phyloP scores from a whole-genome alignment of 2,797 vertebrate species.

The Erethizon dorsatum region DNA sequence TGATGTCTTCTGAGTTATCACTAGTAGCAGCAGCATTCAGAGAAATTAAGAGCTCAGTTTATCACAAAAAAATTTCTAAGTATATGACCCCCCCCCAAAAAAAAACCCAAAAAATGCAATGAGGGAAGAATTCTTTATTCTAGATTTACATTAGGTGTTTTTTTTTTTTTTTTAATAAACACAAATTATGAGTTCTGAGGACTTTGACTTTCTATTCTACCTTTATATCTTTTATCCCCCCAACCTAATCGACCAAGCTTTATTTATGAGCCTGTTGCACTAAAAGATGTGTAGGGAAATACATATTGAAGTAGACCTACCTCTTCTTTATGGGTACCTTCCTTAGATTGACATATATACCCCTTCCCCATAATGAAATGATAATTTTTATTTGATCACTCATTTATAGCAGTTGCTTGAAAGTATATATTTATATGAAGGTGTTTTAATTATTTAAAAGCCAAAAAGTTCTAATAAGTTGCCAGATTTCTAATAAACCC shows the following conservation, averaged over 20 bases:
- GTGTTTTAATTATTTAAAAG: conserved; percentile 86
- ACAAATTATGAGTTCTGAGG: conserved; percentile 75
- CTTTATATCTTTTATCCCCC: conserved; percentile 56
- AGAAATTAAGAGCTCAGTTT: conserved; percentile 55
- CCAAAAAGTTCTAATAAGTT: conserved; percentile 86
- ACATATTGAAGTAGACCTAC: conserved; percentile 59
- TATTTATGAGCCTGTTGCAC: conserved; percentile 66
- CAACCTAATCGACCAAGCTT: conserved; percentile 66
- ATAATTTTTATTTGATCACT: conserved; percentile 93
- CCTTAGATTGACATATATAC: conserved; percentile 53
- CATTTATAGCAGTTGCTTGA: conserved; percentile 93
- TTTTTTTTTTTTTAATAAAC: conserved; percentile 26
- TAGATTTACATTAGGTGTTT: conserved; percentile 62
- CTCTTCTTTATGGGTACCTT: conserved; percentile 63
- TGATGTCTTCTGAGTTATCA: conserved; percentile 35
- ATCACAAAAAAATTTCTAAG: conserved; percentile 53
- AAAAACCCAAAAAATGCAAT: conserved; percentile 28
- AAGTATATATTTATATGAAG: conserved; percentile 88
- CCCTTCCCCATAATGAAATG: conserved; percentile 85
- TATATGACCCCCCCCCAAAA: neutral
- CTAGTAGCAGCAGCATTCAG: conserved; percentile 50
- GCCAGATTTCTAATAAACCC: conserved; percentile 88
- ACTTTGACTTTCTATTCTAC: conserved; percentile 71
- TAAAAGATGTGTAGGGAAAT: conserved; percentile 76
- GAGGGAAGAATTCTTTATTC: conserved; percentile 76